Conservation (phyloP, 2,888 invertebrate species). For the Odontomyia ornata region DNA sequence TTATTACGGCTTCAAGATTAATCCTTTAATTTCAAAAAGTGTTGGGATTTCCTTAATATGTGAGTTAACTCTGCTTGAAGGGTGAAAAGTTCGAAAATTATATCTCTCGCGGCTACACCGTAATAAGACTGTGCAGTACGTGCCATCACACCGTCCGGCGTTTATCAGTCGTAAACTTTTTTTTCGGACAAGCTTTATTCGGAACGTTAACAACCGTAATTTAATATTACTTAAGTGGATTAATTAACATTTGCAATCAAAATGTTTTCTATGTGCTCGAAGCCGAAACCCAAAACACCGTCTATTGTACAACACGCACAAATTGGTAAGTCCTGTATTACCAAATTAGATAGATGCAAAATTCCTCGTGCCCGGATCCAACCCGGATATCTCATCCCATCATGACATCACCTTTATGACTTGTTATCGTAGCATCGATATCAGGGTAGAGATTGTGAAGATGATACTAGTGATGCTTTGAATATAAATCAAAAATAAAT, state of each 20-base stretch:
- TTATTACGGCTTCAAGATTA: too few relatives aligned
- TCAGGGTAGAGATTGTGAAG: background rate
- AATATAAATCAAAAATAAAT: background rate
- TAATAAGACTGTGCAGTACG: too few relatives aligned
- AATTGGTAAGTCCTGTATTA: conserved; percentile 57
- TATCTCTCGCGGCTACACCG: too few relatives aligned
- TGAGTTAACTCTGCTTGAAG: too few relatives aligned
- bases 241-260: conserved; percentile 20
- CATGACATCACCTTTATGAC: background rate
- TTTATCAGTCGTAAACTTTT: too few relatives aligned
- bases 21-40: too few relatives aligned
- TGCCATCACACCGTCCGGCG: too few relatives aligned
- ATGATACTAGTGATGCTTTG: background rate
- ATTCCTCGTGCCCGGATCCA: background rate
- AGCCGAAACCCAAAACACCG: conserved; percentile 60
- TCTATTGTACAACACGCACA: conserved; percentile 54
- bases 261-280: conserved; percentile 65
- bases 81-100: too few relatives aligned
- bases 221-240: background rate
- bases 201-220: too few relatives aligned
- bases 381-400: background rate
- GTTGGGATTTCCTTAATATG: too few relatives aligned
- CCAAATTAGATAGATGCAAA: background rate
- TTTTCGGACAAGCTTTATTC: too few relatives aligned
- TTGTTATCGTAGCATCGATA: too few relatives aligned